Conservation (phyloP, 2,113 vertebrate genomes). For the Dromaius novaehollandiae region DNA sequence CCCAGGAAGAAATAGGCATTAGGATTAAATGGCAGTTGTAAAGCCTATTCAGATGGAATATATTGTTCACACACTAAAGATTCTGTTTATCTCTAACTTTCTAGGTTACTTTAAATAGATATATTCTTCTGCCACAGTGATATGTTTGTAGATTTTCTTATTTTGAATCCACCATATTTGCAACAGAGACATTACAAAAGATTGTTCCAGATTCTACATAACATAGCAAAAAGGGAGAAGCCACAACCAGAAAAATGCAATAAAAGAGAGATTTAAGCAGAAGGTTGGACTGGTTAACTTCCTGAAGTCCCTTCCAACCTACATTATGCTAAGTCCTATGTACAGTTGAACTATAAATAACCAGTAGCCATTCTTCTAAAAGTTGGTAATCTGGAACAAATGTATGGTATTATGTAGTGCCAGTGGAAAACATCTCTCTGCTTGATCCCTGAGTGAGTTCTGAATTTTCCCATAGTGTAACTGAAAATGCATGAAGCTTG, state of each 20-base stretch:
- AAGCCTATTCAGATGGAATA: background rate
- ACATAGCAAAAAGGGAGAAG: background rate
- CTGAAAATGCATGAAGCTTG: background rate
- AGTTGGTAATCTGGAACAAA: background rate
- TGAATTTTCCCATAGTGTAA: background rate
- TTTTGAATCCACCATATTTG: background rate
- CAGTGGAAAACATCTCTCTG: background rate
- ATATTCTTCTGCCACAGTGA: background rate
- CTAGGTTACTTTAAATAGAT: background rate
- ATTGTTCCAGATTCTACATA: background rate
- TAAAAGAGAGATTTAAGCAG: background rate
- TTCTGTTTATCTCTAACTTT: background rate
- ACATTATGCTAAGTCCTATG: background rate
- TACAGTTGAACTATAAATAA: background rate
- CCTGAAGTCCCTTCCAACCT: background rate
- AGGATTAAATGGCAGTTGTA: accelerated
- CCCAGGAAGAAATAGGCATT: background rate
- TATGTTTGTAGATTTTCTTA: background rate
- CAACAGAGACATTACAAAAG: background rate
- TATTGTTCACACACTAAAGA: background rate
- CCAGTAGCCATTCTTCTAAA: background rate
- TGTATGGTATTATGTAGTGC: accelerated
- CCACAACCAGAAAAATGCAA: background rate
- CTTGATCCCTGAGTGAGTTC: background rate
- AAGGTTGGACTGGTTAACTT: background rate